Conservation (phyloP, 2,113 vertebrate species). For the Macaca mulatta region DNA sequence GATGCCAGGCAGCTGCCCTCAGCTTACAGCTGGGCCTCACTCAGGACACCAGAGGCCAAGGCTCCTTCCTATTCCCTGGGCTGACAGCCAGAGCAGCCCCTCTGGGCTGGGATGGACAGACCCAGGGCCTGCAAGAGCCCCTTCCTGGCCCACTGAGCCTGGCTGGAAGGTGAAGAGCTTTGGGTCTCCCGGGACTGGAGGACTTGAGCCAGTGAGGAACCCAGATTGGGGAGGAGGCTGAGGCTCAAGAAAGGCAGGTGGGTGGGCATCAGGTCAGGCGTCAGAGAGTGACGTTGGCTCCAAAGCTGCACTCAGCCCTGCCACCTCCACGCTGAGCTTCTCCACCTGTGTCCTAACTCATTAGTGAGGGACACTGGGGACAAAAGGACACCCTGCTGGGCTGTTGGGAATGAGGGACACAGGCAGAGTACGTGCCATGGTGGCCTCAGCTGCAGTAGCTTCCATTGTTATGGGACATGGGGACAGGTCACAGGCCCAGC, state of each 20-base stretch:
- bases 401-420: neutral
- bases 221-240: neutral
- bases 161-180: neutral
- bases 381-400: neutral
- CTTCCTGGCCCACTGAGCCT: neutral
- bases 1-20: neutral
- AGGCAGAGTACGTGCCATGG: accelerated
- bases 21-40: neutral
- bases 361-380: neutral
- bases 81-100: neutral
- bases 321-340: neutral
- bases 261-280: accelerated
- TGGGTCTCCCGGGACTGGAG: neutral
- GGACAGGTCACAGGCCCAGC: neutral
- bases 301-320: no score
- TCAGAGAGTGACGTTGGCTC: neutral
- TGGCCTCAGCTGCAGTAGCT: neutral
- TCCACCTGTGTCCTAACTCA: neutral
- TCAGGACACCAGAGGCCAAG: neutral
- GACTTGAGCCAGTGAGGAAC: neutral
- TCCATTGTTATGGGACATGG: neutral
- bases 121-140: neutral
- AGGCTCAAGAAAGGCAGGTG: neutral
- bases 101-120: neutral
- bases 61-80: neutral